Percentiles rank a stretch among this genome's conserved stretches.
Evolutionary conservation across 2,113 vertebrate genomes (phyloP).

Genomic region (Datnioides undecimradiatus): DNA sequence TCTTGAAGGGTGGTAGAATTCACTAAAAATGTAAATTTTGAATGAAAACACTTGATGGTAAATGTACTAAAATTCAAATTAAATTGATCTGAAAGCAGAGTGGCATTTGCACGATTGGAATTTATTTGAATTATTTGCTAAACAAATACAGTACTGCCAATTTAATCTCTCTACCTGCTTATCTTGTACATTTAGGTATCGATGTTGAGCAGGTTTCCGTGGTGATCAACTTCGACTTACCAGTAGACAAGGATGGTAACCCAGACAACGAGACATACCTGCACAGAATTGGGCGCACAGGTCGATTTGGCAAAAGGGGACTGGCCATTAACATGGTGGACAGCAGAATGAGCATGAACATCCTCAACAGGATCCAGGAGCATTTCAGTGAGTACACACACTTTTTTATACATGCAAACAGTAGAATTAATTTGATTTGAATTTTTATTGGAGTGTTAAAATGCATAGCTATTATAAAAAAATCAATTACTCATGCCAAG

Average conservation of each 20-base stretch:
- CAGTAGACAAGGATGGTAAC: slow-evolving; percentile 95
- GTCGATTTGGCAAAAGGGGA: slow-evolving; percentile 96
- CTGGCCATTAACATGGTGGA: slow-evolving; percentile 98
- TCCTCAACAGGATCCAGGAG: slow-evolving; percentile 95
- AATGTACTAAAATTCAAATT: neutral
- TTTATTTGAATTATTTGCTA: no score
- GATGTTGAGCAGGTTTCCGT: slow-evolving; percentile 98
- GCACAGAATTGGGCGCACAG: slow-evolving; percentile 95
- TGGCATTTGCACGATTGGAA: no score
- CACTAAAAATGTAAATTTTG: neutral
- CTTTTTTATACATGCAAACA: neutral
- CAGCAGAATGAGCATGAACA: slow-evolving; percentile 97
- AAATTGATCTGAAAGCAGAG: neutral
- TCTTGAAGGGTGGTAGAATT: no score
- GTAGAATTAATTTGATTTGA: neutral
- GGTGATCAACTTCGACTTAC: slow-evolving; percentile 98
- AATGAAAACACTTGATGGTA: neutral
- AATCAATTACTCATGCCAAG: neutral
- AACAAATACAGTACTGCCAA: neutral
- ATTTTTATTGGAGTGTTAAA: neutral
- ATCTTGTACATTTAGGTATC: slow-evolving; percentile 84
- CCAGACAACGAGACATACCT: slow-evolving; percentile 97
- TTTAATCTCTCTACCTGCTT: neutral
- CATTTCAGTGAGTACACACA: slow-evolving; percentile 81
- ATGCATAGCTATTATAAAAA: neutral